Evolutionary conservation across 1,140 invertebrate species (phyloP).

Genomic region (Antheraea pernyi): DNA sequence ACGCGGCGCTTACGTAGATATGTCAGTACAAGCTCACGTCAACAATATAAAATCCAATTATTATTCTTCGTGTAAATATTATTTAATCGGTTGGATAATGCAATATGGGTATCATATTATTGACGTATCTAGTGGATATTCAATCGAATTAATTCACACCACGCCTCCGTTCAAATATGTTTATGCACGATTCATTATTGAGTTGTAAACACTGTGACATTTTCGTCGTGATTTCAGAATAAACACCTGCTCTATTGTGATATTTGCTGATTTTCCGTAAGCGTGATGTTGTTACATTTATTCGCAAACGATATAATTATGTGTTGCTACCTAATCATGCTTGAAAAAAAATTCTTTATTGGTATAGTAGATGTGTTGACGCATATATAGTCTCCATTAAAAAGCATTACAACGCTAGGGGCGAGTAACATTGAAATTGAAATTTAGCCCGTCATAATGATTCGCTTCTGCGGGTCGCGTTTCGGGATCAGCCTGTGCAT

Average conservation of each 20-base stretch:
- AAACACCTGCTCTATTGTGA: slow-evolving; percentile 31
- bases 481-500: too few relatives aligned
- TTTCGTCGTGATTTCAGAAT: slow-evolving; percentile 57
- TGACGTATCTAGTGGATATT: slow-evolving; percentile 19
- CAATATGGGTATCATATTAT: slow-evolving; percentile 4
- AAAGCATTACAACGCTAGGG: too few relatives aligned
- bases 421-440: too few relatives aligned
- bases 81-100: neutral
- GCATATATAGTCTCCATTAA: too few relatives aligned
- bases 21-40: neutral
- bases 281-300: slow-evolving; percentile 1
- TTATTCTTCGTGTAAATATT: neutral
- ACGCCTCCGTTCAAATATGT: slow-evolving; percentile 44
- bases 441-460: too few relatives aligned
- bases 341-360: neutral
- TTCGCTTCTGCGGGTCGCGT: too few relatives aligned
- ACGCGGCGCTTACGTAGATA: neutral
- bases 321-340: neutral
- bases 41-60: neutral
- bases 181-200: slow-evolving; percentile 52
- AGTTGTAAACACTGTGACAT: slow-evolving; percentile 43
- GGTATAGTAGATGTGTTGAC: neutral
- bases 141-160: slow-evolving; percentile 40
- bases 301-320: neutral
- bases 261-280: slow-evolving; percentile 18